Evolutionary conservation across 2,888 invertebrate genomes (phyloP).

Genomic region (Tanaodytes sp.): DNA sequence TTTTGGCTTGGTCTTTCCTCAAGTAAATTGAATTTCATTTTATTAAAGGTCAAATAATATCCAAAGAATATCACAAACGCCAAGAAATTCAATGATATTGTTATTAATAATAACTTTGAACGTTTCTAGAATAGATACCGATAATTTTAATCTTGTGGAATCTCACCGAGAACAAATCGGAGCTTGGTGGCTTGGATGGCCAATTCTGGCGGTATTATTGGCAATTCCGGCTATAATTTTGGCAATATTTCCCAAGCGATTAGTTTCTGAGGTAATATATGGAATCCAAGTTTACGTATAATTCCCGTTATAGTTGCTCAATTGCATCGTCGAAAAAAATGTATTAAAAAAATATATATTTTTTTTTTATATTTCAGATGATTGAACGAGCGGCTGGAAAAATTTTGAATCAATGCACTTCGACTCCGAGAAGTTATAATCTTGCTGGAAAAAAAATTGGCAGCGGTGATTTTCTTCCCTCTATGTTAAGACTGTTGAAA

Average conservation of each 20-base stretch:
- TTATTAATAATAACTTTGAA: slow-evolving; percentile 11
- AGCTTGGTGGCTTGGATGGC: slow-evolving; percentile 75
- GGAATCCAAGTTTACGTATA: too few species aligned
- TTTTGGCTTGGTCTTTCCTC: slow-evolving; percentile 67
- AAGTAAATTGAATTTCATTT: slow-evolving; percentile 59
- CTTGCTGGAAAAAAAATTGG: slow-evolving; percentile 46
- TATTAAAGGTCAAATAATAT: neutral
- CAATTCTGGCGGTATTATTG: slow-evolving; percentile 73
- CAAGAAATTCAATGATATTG: too few species aligned
- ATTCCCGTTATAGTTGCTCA: too few species aligned
- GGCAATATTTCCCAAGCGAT: slow-evolving; percentile 75
- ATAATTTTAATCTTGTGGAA: slow-evolving; percentile 59
- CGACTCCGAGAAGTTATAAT: slow-evolving; percentile 51
- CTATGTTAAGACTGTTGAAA: slow-evolving; percentile 74
- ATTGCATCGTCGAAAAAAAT: too few species aligned
- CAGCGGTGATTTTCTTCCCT: slow-evolving; percentile 72
- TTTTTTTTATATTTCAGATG: too few species aligned
- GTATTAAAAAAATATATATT: too few species aligned
- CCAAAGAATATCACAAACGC: too few species aligned
- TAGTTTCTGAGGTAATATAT: slow-evolving; percentile 71
- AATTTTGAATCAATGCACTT: slow-evolving; percentile 73
- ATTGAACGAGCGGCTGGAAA: slow-evolving; percentile 76
- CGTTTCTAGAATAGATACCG: slow-evolving; percentile 61
- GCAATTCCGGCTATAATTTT: slow-evolving; percentile 74
- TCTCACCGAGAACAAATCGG: slow-evolving; percentile 68